Conservation (phyloP, 2,797 vertebrate genomes). For the Rallus crepitans region DNA sequence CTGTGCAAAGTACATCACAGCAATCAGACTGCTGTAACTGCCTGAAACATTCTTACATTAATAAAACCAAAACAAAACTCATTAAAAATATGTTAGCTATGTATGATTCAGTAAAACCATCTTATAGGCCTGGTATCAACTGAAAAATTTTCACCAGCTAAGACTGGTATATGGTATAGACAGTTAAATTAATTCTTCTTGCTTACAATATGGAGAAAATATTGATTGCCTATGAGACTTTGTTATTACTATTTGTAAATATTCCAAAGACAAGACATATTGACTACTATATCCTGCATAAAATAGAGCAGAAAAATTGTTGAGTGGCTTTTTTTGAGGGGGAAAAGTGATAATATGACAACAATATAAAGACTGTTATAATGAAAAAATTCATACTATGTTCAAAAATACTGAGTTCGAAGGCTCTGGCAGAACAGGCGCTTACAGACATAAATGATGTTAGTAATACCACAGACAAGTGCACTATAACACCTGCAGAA, state of each 20-base stretch:
- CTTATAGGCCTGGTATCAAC: neutral
- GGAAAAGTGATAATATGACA: neutral
- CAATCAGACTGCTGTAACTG: neutral
- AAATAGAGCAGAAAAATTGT: neutral
- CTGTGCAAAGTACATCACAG: neutral
- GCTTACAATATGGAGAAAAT: neutral
- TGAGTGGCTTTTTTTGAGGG: neutral
- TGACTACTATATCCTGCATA: neutral
- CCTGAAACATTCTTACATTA: neutral
- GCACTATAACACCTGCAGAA: neutral
- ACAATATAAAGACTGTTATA: neutral
- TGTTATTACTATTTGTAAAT: neutral
- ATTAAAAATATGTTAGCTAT: neutral
- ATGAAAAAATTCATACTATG: neutral
- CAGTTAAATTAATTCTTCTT: neutral
- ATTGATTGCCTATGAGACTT: neutral
- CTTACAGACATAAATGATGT: neutral
- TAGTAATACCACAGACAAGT: neutral
- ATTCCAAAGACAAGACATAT: neutral
- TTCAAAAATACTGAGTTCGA: neutral
- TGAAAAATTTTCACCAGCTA: neutral
- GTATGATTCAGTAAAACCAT: neutral
- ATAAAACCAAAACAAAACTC: accelerated
- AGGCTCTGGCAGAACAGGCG: neutral
- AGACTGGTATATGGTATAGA: neutral